phyloP scores from a whole-genome alignment of 2,113 vertebrate genomes.

The Phalacrocorax carbo region DNA sequence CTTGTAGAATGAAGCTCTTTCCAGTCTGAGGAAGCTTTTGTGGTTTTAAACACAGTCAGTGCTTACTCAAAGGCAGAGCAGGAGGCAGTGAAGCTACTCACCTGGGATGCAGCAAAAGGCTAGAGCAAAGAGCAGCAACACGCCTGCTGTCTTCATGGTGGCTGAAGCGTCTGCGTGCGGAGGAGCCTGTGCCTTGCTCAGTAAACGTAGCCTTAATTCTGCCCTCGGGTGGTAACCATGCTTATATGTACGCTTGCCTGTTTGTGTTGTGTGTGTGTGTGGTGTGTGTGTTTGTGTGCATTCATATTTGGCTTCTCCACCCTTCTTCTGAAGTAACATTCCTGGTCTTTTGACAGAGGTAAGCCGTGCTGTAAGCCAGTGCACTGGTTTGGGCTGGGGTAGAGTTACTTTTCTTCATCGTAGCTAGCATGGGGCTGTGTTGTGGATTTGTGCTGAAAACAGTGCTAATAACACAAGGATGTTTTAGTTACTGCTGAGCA shows the following conservation, averaged over 20 bases:
- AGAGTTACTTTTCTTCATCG: no score
- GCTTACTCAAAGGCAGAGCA: not conserved
- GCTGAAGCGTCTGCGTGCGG: not conserved
- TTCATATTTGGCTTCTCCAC: not conserved
- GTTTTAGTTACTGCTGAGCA: no score
- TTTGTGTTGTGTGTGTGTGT: not conserved
- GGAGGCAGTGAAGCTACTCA: slow-evolving; percentile 5
- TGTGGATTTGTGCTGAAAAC: no score
- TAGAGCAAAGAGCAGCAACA: not conserved
- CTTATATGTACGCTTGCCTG: not conserved
- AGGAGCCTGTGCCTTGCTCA: not conserved
- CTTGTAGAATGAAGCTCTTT: slow-evolving; percentile 55
- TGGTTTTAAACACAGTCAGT: not conserved
- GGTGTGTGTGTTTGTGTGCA: not conserved
- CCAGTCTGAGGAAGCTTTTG: slow-evolving; percentile 43
- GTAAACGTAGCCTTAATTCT: not conserved
- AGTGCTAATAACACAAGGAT: no score
- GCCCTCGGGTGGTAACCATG: not conserved
- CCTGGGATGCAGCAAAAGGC: slow-evolving; percentile 32
- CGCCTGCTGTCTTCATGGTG: not conserved
- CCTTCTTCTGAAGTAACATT: not conserved
- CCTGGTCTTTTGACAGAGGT: not conserved
- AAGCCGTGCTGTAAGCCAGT: not conserved
- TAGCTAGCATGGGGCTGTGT: no score
- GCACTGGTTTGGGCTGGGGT: no score